phyloP scores from a whole-genome alignment of 2,888 invertebrate species.

The Thumatha senex region DNA sequence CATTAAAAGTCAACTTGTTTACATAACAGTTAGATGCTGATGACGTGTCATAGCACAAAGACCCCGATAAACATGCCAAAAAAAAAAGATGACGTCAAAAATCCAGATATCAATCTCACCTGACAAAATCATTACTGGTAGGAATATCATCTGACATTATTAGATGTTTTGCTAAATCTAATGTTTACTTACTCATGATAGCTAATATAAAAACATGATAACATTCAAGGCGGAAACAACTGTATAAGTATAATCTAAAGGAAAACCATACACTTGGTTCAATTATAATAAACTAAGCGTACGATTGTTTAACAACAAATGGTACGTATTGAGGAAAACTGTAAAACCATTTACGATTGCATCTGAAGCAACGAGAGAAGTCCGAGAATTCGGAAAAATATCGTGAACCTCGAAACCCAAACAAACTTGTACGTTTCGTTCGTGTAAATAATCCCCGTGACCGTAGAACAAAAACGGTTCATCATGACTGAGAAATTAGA shows the following conservation, averaged over 20 bases:
- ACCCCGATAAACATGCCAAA: not conserved
- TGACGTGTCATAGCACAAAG: not conserved
- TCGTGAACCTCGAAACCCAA: constrained; percentile 13
- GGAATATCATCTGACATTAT: no score
- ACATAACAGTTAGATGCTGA: not conserved
- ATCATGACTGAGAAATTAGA: constrained; percentile 18
- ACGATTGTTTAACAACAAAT: not conserved
- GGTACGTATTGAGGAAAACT: constrained; percentile 2
- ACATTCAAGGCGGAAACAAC: not conserved
- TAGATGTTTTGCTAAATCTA: not conserved
- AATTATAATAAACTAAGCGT: not conserved
- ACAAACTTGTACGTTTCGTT: constrained; percentile 2
- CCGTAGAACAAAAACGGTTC: constrained; percentile 19
- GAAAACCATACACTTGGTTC: not conserved
- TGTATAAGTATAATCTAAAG: not conserved
- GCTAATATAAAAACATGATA: not conserved
- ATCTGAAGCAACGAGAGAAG: not conserved
- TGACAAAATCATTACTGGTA: no score
- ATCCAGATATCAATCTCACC: not conserved
- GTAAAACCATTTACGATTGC: not conserved
- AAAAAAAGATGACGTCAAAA: not conserved
- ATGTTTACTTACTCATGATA: not conserved
- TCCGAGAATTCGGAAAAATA: constrained; percentile 25
- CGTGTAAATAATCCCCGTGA: constrained; percentile 12
- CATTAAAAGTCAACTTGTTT: constrained; percentile 2